Percentiles rank a stretch among this genome's conserved stretches.
These are phyloP conservation scores for Sebastes kiyomatsui DNA, from an alignment of 2,797 vertebrate genomes.

Conservation along the genomic window DNA sequence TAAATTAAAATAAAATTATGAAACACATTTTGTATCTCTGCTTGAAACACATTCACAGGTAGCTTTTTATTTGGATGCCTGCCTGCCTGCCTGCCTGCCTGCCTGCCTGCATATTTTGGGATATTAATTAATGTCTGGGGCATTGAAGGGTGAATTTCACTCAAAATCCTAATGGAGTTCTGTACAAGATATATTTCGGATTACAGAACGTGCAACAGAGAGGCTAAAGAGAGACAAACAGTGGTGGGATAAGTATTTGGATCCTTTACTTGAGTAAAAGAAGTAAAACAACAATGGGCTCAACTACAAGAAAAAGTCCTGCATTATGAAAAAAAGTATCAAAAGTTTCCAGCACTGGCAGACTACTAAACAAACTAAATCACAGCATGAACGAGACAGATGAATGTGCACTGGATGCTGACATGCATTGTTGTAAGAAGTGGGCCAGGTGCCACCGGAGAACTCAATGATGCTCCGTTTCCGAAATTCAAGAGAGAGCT, in stretches of 20 bases:
- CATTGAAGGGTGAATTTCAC: neutral
- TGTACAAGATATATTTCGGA: neutral
- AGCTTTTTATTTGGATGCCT: neutral
- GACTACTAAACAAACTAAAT: neutral
- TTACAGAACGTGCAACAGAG: neutral
- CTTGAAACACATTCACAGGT: neutral
- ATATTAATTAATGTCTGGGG: neutral
- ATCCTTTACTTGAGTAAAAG: no score
- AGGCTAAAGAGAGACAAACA: neutral
- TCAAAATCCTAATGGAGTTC: neutral
- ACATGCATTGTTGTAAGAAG: conserved; percentile 1
- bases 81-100: neutral
- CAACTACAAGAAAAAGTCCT: neutral
- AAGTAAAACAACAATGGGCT: neutral
- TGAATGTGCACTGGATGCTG: neutral
- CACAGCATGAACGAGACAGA: neutral
- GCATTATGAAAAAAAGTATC: neutral
- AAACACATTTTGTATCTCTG: no score
- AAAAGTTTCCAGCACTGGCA: neutral
- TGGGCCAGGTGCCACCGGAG: conserved; percentile 42
- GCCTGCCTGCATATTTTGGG: neutral
- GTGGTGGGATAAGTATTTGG: no score
- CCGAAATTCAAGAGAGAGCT: neutral
- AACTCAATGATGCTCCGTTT: neutral
- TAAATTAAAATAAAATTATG: no score